Evolutionary conservation across 2,888 invertebrate genomes (phyloP), one percentile per base, ranked within the genome.

Genomic region (Pammene aurita): DNA sequence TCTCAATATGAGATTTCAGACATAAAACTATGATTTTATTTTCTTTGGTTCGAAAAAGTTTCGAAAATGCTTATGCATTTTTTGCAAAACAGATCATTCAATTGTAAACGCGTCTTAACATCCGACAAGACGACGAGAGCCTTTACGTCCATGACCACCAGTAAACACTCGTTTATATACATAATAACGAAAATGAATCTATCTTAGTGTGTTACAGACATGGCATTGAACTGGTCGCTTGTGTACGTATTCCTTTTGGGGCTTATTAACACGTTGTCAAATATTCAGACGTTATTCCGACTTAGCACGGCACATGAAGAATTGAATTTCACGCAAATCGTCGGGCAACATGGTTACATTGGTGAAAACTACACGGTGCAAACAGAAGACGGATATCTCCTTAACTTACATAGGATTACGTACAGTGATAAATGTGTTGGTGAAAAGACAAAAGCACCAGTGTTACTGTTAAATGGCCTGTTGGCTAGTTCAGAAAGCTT

Each of bases 301-400:
- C 18, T 67, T 4, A 50, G 26, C 11, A 52, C 50, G n/a, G 56
- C 11, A n/a, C 50, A 48, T 10, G 50, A 44, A 5, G 42, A 50
- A 0, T 35, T 50, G 5, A 58, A 63, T 42, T 68, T 68, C 7
- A 68, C 63, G 7, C 50, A 68, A 52, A 50, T 63, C 13, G 57
- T 38, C 7, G 16, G 18, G 18, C 34, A 63, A 44, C 18, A 68
- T 44, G 68, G 68, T 10, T 68, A 68, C 7, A 34, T 50, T 11
- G 42, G 63, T 14, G 63, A 68, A 26, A 42, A 57, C 13, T 57
- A 68, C 14, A 63, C 57, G 0, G 57, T 68, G 4, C 18, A 57
- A 5, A 68, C 68, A 0, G 68, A 68, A 52, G 68, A 68, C 13
- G 68, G 68, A 26, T 68, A 68, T 14, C 35, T 68, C 2, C 52